Evolutionary conservation across 1,140 invertebrate species (phyloP), one percentile per base, ranked within the genome.

Genomic region (Ceratosolen fusciceps): DNA sequence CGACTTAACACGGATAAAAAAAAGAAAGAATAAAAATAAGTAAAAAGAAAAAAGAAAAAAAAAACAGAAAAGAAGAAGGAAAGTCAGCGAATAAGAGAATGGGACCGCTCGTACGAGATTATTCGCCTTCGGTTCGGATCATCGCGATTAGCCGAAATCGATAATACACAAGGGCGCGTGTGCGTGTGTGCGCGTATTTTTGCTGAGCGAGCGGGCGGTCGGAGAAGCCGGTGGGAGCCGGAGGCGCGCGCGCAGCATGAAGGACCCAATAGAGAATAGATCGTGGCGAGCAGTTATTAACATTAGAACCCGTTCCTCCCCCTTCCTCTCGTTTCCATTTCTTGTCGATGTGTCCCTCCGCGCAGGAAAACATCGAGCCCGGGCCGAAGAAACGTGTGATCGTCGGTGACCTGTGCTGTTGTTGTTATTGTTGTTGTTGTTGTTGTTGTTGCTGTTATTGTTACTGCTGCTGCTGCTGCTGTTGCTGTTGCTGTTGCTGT

Each of bases 311-410:
- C 62, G 52, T 39, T 74, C 49, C n/a, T n/a, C n/a, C 8, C 26
- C 31, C 49, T 77, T 78, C 52, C 76, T 62, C 29, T 68, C 75
- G n/a, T 77, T 77, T 70, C 26, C 29, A 58, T 70, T 77, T 77
- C 70, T 77, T 77, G 65, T 43, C 9, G 1, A n/a, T 47, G 52
- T 52, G 34, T 4, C 52, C 58, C 26, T 49, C 43, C 34, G 34
- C 47, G 37, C 19, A 62, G 19, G n/a, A 79, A 49, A 60, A 71
- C 37, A 77, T 77, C 34, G 37, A 58, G 37, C 37, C 24, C 31
- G 49, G 39, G 19, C 29, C 47, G 62, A 26, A 56, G 52, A 60
- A 71, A 77, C 67, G 67, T 77, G 74, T 47, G 74, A 77, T 62
- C 43, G 8, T 9, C 60, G 21, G 65, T 9, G 14, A 21, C n/a